phyloP scores from a whole-genome alignment of 2,113 vertebrate genomes.

The Pleuronectes platessa region DNA sequence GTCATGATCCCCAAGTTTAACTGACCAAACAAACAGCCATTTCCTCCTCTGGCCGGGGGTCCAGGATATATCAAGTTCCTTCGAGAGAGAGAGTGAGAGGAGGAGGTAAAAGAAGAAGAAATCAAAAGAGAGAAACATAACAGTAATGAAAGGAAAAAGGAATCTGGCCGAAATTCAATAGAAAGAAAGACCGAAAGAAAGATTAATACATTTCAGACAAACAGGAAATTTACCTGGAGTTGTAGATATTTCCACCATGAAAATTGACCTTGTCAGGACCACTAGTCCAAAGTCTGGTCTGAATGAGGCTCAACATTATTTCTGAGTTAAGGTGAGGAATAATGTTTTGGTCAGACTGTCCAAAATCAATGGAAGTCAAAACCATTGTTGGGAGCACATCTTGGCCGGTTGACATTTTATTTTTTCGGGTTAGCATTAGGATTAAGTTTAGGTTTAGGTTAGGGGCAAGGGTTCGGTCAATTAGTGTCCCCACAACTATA shows the following conservation, averaged over 20 bases:
- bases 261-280: too few species aligned
- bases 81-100: conserved; percentile 9
- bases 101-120: background rate
- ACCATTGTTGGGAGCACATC: too few species aligned
- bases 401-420: too few species aligned
- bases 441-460: too few species aligned
- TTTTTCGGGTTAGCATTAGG: too few species aligned
- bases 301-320: background rate
- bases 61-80: conserved; percentile 69
- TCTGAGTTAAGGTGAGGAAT: too few species aligned
- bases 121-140: background rate
- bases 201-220: background rate
- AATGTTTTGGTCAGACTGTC: too few species aligned
- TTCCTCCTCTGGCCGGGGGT: conserved; percentile 62
- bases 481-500: too few species aligned
- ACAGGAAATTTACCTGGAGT: background rate
- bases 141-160: background rate
- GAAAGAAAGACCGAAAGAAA: background rate
- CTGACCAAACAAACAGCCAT: conserved; percentile 72
- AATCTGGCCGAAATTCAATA: background rate
- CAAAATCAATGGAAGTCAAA: too few species aligned
- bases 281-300: too few species aligned
- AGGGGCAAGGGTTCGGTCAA: too few species aligned
- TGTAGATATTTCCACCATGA: too few species aligned
- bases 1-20: conserved; percentile 52